Evolutionary conservation across 1,140 invertebrate species (phyloP), one percentile per base, ranked within the genome.

Genomic region (Chrysopa pallens): DNA sequence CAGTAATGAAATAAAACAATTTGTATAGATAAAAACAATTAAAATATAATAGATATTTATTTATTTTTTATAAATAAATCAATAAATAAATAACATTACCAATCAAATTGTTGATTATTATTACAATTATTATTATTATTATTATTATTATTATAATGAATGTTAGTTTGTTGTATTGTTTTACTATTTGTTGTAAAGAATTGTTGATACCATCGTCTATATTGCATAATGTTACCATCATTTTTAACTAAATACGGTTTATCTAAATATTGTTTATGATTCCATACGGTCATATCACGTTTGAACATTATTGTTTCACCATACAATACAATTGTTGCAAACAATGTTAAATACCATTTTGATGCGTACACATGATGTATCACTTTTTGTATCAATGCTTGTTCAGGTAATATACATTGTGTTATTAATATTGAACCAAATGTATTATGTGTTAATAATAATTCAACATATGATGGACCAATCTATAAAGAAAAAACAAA

Each of bases 221-320:
- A 88, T 11, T 69, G 66, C 3, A 68, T 63, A 1, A 93, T 76
- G 0, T 74, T 62, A 13, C 67, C 66, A 54, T 93, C 89, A 50
- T 88, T 78, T 46, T 73, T 75, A 1, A 85, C 76, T 27, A 89
- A 63, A 1, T 78, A 48, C 0, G 89, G 88, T 23, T 73, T 72
- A 37, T 67, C 70, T 0, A 78, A 57, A 57, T 76, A 91, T 33
- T 67, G 71, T 54, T 93, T 93, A 61, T 81, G 76, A 54, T 91
- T 91, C 90, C 90, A 94, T 6, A 93, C 76, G 43, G 70, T 69
- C 1, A 92, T 75, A 54, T 94, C 90, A 4, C 88, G 67, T 56
- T 88, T 76, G 53, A 93, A 77, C 83, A 23, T 23, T 2, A 23
- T 23, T 2, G 17, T 23, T 5, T 23, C 17, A 23, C 17, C 17